Evolutionary conservation across 1,140 invertebrate species (phyloP).

Genomic region (Centruroides vittatus): DNA sequence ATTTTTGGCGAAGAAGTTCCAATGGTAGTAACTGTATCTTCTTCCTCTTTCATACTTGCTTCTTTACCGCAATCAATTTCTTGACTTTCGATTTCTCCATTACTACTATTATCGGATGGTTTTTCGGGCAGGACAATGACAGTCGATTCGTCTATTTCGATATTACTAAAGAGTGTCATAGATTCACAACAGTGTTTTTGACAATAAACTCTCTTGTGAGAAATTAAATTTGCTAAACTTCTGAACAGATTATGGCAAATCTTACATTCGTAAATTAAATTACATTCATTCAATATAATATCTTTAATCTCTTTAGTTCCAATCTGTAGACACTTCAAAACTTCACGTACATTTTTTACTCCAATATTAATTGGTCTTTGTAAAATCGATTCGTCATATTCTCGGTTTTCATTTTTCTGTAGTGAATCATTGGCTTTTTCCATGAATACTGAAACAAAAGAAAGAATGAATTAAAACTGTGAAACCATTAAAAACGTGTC

Average conservation of each 20-base stretch:
- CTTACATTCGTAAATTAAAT: slow-evolving; percentile 68
- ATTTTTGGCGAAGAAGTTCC: too few species aligned
- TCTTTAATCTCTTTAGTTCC: slow-evolving; percentile 41
- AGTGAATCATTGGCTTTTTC: too few species aligned
- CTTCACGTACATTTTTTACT: slow-evolving; percentile 14
- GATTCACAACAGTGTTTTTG: slow-evolving; percentile 12
- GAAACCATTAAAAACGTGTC: too few species aligned
- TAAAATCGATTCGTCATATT: slow-evolving; percentile 13
- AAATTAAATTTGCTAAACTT: slow-evolving; percentile 64
- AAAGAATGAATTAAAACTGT: too few species aligned
- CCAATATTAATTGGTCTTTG: slow-evolving; percentile 14
- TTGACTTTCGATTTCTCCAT: too few species aligned
- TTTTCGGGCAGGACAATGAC: too few species aligned
- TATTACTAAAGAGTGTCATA: slow-evolving; percentile 6
- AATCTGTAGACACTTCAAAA: slow-evolving; percentile 15
- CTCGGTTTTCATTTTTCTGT: neutral
- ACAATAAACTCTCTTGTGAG: slow-evolving; percentile 68
- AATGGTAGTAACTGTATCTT: too few species aligned
- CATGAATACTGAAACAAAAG: too few species aligned
- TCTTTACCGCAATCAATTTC: too few species aligned
- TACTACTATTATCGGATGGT: too few species aligned
- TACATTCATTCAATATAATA: slow-evolving; percentile 58
- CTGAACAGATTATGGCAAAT: slow-evolving; percentile 69
- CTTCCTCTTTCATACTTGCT: too few species aligned
- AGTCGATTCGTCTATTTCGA: too few species aligned